phyloP scores from a whole-genome alignment of 2,113 vertebrate genomes.

The Sardina pilchardus region DNA sequence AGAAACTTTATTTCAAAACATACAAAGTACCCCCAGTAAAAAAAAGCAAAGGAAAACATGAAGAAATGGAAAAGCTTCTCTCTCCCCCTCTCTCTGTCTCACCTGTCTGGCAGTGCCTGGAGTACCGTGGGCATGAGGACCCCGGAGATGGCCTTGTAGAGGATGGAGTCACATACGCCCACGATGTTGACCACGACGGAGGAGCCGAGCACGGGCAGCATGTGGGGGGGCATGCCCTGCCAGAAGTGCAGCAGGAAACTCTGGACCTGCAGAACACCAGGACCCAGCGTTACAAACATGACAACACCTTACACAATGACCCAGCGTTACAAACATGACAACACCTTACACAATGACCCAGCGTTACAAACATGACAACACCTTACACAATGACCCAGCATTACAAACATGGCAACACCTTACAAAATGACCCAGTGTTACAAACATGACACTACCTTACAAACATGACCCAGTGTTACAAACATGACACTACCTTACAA shows the following conservation, averaged over 20 bases:
- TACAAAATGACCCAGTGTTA: slow-evolving; percentile 70
- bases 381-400: slow-evolving; percentile 64
- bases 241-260: slow-evolving; percentile 99
- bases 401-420: background rate
- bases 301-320: background rate
- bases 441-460: background rate
- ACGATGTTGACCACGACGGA: slow-evolving; percentile 96
- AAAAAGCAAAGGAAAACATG: too few species aligned
- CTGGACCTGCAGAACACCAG: slow-evolving; percentile 81
- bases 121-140: slow-evolving; percentile 98
- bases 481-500: slow-evolving; percentile 14
- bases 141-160: slow-evolving; percentile 98
- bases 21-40: too few species aligned
- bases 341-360: slow-evolving; percentile 54
- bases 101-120: slow-evolving; percentile 98
- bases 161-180: slow-evolving; percentile 97
- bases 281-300: slow-evolving; percentile 6
- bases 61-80: too few species aligned
- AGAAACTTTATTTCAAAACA: background rate
- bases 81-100: slow-evolving; percentile 38
- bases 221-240: slow-evolving; percentile 99
- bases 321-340: too few species aligned
- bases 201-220: slow-evolving; percentile 94
- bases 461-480: slow-evolving; percentile 73
- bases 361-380: slow-evolving; percentile 48